Conservation (phyloP, 2,113 vertebrate genomes). For the Toxotes chatareus region DNA sequence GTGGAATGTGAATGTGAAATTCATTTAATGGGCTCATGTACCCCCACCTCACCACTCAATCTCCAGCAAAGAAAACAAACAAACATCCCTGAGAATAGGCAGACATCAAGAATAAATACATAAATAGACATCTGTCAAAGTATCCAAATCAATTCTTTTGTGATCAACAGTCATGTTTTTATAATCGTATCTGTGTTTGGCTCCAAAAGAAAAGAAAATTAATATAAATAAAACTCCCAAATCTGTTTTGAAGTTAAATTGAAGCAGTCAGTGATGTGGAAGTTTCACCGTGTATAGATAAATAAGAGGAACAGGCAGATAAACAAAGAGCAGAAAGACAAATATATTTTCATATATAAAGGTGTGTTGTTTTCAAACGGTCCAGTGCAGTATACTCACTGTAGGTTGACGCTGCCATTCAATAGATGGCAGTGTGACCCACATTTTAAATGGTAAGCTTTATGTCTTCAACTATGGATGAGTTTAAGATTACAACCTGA, state of each 20-base stretch:
- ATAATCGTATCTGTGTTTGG: not conserved
- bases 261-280: not conserved
- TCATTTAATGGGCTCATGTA: slow-evolving; percentile 8
- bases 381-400: not conserved
- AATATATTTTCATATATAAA: not conserved
- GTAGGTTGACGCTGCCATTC: slow-evolving; percentile 6
- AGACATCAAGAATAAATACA: not conserved
- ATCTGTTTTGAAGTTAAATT: not conserved
- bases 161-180: not conserved
- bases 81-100: not conserved
- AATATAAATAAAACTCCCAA: not conserved
- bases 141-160: not conserved
- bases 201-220: slow-evolving; percentile 1
- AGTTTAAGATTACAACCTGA: slow-evolving; percentile 18
- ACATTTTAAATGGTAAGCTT: slow-evolving; percentile 35
- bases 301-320: not conserved
- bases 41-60: not conserved
- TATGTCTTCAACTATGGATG: not conserved
- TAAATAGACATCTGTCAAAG: not conserved
- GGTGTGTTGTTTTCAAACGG: not conserved
- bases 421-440: slow-evolving; percentile 73
- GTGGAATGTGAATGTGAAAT: not conserved
- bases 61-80: not conserved
- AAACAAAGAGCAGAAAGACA: not conserved
- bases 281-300: not conserved